Conservation (phyloP, 2,797 vertebrate species). For the Premnoplex brunnescens region DNA sequence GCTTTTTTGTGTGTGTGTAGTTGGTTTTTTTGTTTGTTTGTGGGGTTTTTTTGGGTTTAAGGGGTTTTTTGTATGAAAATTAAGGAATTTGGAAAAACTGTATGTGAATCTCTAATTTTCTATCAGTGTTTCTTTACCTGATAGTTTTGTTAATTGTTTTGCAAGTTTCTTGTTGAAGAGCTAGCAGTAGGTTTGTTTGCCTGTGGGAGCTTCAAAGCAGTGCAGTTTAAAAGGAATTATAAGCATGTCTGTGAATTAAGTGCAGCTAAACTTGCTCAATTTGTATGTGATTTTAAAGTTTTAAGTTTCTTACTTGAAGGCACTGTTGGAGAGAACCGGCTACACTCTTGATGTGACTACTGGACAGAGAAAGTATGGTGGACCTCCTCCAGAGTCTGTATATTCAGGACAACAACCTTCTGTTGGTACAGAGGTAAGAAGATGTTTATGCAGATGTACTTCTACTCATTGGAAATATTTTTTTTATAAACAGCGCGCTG, state of each 20-base stretch:
- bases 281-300: conserved; percentile 7
- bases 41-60: background rate
- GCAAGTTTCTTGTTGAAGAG: background rate
- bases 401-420: conserved; percentile 90
- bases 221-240: background rate
- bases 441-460: background rate
- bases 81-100: background rate
- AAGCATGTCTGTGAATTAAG: background rate
- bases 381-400: conserved; percentile 90
- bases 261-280: background rate
- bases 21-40: background rate
- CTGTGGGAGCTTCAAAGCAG: background rate
- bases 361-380: conserved; percentile 95
- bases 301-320: conserved; percentile 73
- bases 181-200: background rate
- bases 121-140: background rate
- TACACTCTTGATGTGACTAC: conserved; percentile 98
- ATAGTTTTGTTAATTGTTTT: background rate
- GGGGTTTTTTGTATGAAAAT: background rate
- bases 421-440: conserved; percentile 92
- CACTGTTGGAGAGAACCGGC: conserved; percentile 90
- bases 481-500: background rate
- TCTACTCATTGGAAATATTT: background rate
- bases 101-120: background rate
- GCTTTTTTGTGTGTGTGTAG: no score